A percentile compares a stretch with the other conserved stretches of the same genome.
These are phyloP conservation scores for Quadriops clusia DNA, from an alignment of 2,888 invertebrate species.

Conservation along the genomic window DNA sequence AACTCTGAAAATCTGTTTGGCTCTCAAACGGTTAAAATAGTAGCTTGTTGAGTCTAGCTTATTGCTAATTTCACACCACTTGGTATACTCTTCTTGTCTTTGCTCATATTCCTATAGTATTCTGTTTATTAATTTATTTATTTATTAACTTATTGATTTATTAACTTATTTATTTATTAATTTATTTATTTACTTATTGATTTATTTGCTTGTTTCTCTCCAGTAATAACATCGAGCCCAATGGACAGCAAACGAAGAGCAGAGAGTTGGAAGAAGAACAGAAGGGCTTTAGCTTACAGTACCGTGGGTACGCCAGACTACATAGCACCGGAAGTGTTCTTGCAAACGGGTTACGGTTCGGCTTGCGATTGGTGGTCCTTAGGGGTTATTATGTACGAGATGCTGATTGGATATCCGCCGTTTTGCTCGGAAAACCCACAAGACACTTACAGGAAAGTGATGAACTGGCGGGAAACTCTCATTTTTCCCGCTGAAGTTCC, in stretches of 20 bases:
- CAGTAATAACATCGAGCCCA: slow-evolving; percentile 51
- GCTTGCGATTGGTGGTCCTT: slow-evolving; percentile 99
- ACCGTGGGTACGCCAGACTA: slow-evolving; percentile 98
- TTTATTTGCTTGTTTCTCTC: too few relatives aligned
- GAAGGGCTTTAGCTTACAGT: slow-evolving; percentile 87
- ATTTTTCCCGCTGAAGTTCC: slow-evolving; percentile 99
- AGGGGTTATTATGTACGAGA: slow-evolving; percentile 99
- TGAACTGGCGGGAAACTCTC: slow-evolving; percentile 98
- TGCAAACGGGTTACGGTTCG: slow-evolving; percentile 95
- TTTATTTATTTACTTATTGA: too few relatives aligned
- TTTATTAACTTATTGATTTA: too few relatives aligned
- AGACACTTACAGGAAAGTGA: slow-evolving; percentile 93
- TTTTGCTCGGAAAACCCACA: slow-evolving; percentile 98
- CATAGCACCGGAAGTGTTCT: slow-evolving; percentile 97
- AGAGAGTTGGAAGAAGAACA: slow-evolving; percentile 98
- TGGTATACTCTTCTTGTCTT: too few relatives aligned
- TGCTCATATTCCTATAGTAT: too few relatives aligned
- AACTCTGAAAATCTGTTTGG: too few relatives aligned
- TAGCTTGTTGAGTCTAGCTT: too few relatives aligned
- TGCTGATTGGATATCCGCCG: slow-evolving; percentile 99
- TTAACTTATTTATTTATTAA: too few relatives aligned
- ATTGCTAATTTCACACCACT: too few relatives aligned
- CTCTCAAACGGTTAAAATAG: too few relatives aligned
- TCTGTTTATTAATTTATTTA: too few relatives aligned
- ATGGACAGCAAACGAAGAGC: slow-evolving; percentile 98